phyloP scores from a whole-genome alignment of 2,797 vertebrate species.

The Urocyon cinereoargenteus region DNA sequence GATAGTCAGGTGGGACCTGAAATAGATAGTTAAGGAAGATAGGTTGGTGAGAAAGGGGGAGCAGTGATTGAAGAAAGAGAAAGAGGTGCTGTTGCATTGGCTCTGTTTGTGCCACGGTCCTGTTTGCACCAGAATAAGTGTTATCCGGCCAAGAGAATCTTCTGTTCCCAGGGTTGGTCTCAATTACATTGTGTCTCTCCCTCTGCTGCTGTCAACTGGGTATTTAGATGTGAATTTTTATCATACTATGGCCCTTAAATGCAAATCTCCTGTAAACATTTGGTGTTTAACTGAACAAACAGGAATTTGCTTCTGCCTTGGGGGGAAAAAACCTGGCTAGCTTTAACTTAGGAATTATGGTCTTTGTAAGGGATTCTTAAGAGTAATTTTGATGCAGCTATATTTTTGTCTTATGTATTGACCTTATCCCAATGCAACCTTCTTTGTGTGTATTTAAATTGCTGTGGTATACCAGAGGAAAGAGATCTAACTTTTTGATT shows the following conservation, averaged over 20 bases:
- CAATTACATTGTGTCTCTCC: not conserved
- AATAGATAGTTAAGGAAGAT: not conserved
- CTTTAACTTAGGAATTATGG: not conserved
- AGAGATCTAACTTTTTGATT: not conserved
- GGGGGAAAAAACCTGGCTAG: not conserved
- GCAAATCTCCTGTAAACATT: not conserved
- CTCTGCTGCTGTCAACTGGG: not conserved
- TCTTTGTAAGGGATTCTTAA: not conserved
- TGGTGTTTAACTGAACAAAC: not conserved
- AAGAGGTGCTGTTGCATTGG: rapidly evolving
- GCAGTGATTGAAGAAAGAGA: not conserved
- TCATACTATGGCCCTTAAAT: not conserved
- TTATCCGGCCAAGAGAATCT: not conserved
- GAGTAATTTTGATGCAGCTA: not conserved
- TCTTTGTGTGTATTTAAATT: not conserved
- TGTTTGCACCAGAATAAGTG: not conserved
- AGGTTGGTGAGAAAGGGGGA: not conserved
- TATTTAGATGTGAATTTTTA: not conserved
- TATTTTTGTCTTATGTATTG: not conserved
- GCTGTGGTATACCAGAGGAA: not conserved
- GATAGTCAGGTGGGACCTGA: not conserved
- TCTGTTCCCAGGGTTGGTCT: rapidly evolving
- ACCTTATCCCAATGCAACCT: not conserved
- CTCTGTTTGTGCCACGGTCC: rapidly evolving
- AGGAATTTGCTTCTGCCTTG: not conserved